Evolutionary conservation across 2,797 vertebrate species (phyloP).

Genomic region (Lycodopsis pacificus): DNA sequence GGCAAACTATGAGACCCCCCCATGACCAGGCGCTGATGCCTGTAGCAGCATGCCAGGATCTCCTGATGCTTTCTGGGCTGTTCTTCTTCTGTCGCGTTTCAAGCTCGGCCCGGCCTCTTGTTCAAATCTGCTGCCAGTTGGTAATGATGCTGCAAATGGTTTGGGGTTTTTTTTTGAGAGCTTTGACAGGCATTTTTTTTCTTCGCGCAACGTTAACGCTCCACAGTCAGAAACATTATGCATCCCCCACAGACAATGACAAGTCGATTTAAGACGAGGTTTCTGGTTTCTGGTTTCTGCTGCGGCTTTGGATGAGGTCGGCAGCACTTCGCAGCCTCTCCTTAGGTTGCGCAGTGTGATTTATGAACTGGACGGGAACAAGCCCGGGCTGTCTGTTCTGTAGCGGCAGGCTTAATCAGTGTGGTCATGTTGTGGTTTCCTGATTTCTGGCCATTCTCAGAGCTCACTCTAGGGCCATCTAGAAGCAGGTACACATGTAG

Average conservation of each 20-base stretch:
- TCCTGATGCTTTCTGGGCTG: conserved; percentile 55
- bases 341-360: conserved; percentile 56
- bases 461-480: conserved; percentile 27
- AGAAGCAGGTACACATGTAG: conserved; percentile 76
- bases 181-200: conserved; percentile 32
- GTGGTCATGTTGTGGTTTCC: conserved; percentile 76
- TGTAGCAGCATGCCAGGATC: conserved; percentile 77
- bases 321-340: conserved; percentile 50
- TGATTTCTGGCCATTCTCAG: conserved; percentile 58
- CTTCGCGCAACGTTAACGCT: not conserved
- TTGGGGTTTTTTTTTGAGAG: conserved; percentile 15
- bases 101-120: conserved; percentile 32
- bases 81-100: conserved; percentile 49
- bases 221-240: conserved; percentile 13
- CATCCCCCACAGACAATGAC: conserved; percentile 43
- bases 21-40: conserved; percentile 68
- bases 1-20: conserved; percentile 69
- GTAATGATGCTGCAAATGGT: conserved; percentile 34
- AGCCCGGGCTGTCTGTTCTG: conserved; percentile 42
- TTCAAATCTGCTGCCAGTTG: conserved; percentile 38
- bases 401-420: conserved; percentile 59
- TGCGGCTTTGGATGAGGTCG: conserved; percentile 58
- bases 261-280: conserved; percentile 30
- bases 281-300: conserved; percentile 64
- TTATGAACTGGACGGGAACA: conserved; percentile 62